Conservation (phyloP, 2,888 invertebrate genomes). For the Osmoderma eremita region DNA sequence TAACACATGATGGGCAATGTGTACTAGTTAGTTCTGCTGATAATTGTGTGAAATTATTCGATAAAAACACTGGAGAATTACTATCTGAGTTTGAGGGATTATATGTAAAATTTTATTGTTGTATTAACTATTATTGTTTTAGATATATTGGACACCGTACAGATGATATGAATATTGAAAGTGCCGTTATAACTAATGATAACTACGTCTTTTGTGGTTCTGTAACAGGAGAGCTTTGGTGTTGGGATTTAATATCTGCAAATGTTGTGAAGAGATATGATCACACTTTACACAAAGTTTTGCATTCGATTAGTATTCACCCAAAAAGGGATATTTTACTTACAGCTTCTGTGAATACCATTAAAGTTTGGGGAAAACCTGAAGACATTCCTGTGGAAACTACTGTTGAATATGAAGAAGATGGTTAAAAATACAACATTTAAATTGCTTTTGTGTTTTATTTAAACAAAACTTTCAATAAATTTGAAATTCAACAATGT, state of each 20-base stretch:
- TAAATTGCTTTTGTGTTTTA: background rate
- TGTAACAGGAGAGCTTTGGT: constrained; percentile 83
- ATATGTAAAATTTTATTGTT: constrained; percentile 20
- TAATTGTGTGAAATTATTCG: constrained; percentile 83
- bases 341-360: constrained; percentile 77
- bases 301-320: constrained; percentile 85
- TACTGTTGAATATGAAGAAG: constrained; percentile 22
- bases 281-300: constrained; percentile 69
- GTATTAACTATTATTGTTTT: constrained; percentile 20
- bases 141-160: constrained; percentile 86
- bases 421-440: constrained; percentile 22
- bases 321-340: constrained; percentile 78
- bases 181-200: constrained; percentile 85
- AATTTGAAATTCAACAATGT: constrained; percentile 20
- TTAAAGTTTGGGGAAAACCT: constrained; percentile 74
- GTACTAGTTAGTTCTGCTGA: constrained; percentile 87
- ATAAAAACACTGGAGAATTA: constrained; percentile 85
- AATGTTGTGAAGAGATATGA: constrained; percentile 67
- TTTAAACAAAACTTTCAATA: background rate
- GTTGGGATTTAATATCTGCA: constrained; percentile 90
- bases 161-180: constrained; percentile 87
- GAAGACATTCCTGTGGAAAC: constrained; percentile 46
- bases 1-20: constrained; percentile 95
- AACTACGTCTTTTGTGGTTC: constrained; percentile 91
- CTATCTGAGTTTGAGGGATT: constrained; percentile 69